Evolutionary conservation across 2,113 vertebrate species (phyloP), one percentile per base, ranked within the genome.

Genomic region (Girardinichthys multiradiatus): DNA sequence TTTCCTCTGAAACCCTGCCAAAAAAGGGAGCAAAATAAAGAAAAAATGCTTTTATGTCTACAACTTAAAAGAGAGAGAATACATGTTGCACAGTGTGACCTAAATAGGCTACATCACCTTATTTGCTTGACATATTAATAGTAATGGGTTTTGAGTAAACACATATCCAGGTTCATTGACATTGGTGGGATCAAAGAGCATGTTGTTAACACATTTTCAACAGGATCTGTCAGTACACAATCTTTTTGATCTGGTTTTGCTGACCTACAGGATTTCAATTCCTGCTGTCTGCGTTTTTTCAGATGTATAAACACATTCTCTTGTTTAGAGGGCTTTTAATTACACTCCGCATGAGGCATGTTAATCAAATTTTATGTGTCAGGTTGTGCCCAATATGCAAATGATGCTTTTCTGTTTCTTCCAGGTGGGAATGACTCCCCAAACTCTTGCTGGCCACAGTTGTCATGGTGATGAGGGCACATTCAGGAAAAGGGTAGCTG

Each of bases 1-100:
- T 94, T 42, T 94, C 95, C 83, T 92, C 94, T 0, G 94, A 94
- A 85, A 93, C 83, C 92, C 95, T 96, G 91, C 70, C 86, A 92
- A 85, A 68, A 77, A 69, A 91, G 11, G n/a, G 62, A 81, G 72
- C 61, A 86, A 39, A 84, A n/a, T 72, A n/a, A n/a, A n/a, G 72
- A 76, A 45, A 69, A 68, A 51, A 2, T 7, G 12, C 57, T 9
- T 13, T 69, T 58, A 57, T 15, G 14, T 75, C 77, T 64, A 63
- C 70, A 76, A 65, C 66, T 57, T 68, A 68, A 4, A 21, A 58
- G 63, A 48, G 29, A 54, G 37, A 26, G 57, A 37, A 64, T 54
- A 17, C 26, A 26, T 30, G 57, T 51, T 30, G 48, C 10, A 2
- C 33, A 60, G 6, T 42, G 28, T 42, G 54, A 64, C 57, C 68